These are phyloP conservation scores for Thalassaphorura encarpata DNA, from an alignment of 1,140 invertebrate genomes.

Conservation along the genomic window DNA sequence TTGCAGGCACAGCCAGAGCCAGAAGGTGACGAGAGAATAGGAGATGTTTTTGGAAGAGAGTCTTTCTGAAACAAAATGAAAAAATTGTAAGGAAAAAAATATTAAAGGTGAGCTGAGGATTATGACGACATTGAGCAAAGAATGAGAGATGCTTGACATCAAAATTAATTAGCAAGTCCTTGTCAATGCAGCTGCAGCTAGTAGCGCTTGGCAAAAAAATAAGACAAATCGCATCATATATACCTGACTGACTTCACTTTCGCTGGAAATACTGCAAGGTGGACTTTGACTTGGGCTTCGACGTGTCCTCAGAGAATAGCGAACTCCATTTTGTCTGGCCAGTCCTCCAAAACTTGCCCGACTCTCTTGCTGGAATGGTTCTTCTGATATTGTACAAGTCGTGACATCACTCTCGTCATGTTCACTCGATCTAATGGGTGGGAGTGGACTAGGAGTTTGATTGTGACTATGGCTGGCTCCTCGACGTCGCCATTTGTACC, in stretches of 20 bases:
- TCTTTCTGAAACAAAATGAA: no score
- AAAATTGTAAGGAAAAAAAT: no score
- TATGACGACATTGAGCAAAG: no score
- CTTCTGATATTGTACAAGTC: not conserved
- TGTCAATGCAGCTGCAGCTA: no score
- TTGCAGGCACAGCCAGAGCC: no score
- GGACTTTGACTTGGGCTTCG: constrained; percentile 10
- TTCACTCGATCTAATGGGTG: not conserved
- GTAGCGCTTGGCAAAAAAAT: no score
- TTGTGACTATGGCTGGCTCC: not conserved
- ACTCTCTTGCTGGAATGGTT: not conserved
- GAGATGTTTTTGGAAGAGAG: no score
- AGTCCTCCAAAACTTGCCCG: not conserved
- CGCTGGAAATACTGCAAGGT: constrained; percentile 24
- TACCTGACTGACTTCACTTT: constrained; percentile 26
- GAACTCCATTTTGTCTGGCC: constrained; percentile 11
- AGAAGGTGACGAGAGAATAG: no score
- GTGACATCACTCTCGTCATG: constrained; percentile 7
- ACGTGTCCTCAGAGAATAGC: constrained; percentile 9
- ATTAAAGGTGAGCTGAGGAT: no score
- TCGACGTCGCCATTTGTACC: constrained; percentile 2
- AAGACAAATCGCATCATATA: not conserved
- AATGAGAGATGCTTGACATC: no score
- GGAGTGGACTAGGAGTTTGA: not conserved
- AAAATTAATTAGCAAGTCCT: no score